Percentiles rank a stretch among this genome's conserved stretches.
Conservation (phyloP, 2,888 invertebrate genomes). For the Ornithoptera alexandrae region DNA sequence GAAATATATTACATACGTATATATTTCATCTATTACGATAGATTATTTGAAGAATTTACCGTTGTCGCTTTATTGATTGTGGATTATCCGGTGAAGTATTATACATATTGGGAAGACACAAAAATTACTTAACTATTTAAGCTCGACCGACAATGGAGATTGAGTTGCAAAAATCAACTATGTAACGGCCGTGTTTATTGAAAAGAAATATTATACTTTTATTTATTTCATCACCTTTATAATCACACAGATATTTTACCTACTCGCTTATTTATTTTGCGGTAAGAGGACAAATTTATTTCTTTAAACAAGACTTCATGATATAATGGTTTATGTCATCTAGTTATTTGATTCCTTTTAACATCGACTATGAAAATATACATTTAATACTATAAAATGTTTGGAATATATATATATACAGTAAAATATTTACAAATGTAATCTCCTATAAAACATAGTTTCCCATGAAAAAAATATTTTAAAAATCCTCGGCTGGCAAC, state of each 20-base stretch:
- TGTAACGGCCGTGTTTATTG: slow-evolving; percentile 16
- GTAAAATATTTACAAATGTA: slow-evolving; percentile 57
- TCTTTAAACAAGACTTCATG: slow-evolving; percentile 30
- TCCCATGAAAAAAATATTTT: slow-evolving; percentile 20
- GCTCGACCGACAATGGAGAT: slow-evolving; percentile 49
- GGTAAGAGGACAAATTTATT: slow-evolving; percentile 35
- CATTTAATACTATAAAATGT: slow-evolving; percentile 63
- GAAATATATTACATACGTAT: slow-evolving; percentile 1
- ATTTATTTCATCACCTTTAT: slow-evolving; percentile 35
- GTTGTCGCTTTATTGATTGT: slow-evolving; percentile 1
- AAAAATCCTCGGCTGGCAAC: background rate
- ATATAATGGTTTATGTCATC: slow-evolving; percentile 40
- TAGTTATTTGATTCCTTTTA: slow-evolving; percentile 77
- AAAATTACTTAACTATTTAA: slow-evolving; percentile 52
- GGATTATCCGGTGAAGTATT: slow-evolving; percentile 3
- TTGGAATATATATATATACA: slow-evolving; percentile 53
- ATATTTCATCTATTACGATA: background rate
- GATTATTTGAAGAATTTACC: background rate
- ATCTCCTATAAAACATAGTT: slow-evolving; percentile 39
- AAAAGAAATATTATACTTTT: slow-evolving; percentile 20
- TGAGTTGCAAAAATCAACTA: slow-evolving; percentile 21
- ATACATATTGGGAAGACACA: slow-evolving; percentile 42
- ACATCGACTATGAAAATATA: slow-evolving; percentile 78
- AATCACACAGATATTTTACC: slow-evolving; percentile 36
- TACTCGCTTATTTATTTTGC: slow-evolving; percentile 32